phyloP scores from a whole-genome alignment of 2,113 vertebrate species.

The Cygnus buccinator region DNA sequence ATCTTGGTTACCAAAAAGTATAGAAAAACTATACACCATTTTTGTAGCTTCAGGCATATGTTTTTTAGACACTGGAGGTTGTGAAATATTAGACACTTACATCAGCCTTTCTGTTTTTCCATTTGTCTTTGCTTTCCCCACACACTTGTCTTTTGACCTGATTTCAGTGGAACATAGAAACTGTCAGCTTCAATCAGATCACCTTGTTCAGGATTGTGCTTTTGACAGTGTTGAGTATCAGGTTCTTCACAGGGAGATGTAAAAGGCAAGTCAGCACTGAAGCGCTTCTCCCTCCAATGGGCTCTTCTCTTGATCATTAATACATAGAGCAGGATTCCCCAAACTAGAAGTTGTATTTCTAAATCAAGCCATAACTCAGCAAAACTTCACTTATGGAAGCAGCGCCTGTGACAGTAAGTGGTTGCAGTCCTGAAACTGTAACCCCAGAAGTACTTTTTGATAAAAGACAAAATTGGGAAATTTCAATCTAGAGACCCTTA shows the following conservation, averaged over 20 bases:
- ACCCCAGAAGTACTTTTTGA: not conserved
- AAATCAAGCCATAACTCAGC: not conserved
- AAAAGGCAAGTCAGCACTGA: not conserved
- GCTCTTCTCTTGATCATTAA: not conserved
- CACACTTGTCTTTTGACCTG: slow-evolving; percentile 64
- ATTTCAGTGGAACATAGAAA: slow-evolving; percentile 42
- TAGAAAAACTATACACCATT: not conserved
- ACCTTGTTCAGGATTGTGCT: not conserved
- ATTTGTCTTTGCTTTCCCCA: slow-evolving; percentile 47
- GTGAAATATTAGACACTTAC: slow-evolving; percentile 29
- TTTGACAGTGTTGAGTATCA: slow-evolving; percentile 26
- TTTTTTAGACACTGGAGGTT: slow-evolving; percentile 3
- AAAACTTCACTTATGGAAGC: not conserved
- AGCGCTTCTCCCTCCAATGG: not conserved
- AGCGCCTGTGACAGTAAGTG: not conserved
- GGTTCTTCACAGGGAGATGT: not conserved
- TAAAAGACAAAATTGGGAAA: not conserved
- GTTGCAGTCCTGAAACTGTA: not conserved
- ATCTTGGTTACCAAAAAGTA: not conserved
- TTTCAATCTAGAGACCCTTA: not conserved
- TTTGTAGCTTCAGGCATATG: not conserved
- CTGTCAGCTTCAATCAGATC: slow-evolving; percentile 60
- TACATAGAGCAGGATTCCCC: not conserved
- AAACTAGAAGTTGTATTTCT: not conserved
- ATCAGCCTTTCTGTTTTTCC: slow-evolving; percentile 36